These are phyloP conservation scores for Tricholauxania praeusta DNA, from an alignment of 2,888 invertebrate genomes.

Conservation along the genomic window DNA sequence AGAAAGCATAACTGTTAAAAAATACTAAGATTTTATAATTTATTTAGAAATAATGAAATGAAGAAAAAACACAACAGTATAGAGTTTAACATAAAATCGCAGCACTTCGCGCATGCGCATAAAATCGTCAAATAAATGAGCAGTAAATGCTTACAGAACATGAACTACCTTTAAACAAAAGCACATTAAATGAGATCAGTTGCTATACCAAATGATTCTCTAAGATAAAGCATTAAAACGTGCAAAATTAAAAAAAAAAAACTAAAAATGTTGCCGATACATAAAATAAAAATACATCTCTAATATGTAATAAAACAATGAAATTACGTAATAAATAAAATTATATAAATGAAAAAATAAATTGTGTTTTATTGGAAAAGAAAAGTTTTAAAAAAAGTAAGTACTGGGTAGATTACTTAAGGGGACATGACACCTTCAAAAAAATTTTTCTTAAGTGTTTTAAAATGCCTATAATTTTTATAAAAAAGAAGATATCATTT, in stretches of 20 bases:
- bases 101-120: conserved; percentile 30
- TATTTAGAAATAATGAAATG: not conserved
- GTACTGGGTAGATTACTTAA: too few species aligned
- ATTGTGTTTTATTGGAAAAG: conserved; percentile 45
- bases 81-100: not conserved
- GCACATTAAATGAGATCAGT: conserved; percentile 34
- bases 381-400: not conserved
- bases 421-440: too few species aligned
- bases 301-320: conserved; percentile 29
- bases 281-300: conserved; percentile 8
- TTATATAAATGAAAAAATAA: conserved; percentile 39
- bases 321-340: conserved; percentile 39
- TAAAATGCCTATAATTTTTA: too few species aligned
- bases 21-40: not conserved
- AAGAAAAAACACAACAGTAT: conserved; percentile 2
- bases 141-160: conserved; percentile 7
- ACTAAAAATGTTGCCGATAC: not conserved
- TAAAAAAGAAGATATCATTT: too few species aligned
- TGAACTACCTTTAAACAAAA: conserved; percentile 31
- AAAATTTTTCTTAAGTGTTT: too few species aligned
- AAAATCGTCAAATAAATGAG: conserved; percentile 18
- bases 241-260: conserved; percentile 19
- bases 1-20: conserved; percentile 8
- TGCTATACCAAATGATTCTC: conserved; percentile 40
- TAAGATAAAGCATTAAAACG: conserved; percentile 20